Evolutionary conservation across 1,140 invertebrate genomes (phyloP), one percentile per base, ranked within the genome.

Genomic region (Rhopalosiphum padi): DNA sequence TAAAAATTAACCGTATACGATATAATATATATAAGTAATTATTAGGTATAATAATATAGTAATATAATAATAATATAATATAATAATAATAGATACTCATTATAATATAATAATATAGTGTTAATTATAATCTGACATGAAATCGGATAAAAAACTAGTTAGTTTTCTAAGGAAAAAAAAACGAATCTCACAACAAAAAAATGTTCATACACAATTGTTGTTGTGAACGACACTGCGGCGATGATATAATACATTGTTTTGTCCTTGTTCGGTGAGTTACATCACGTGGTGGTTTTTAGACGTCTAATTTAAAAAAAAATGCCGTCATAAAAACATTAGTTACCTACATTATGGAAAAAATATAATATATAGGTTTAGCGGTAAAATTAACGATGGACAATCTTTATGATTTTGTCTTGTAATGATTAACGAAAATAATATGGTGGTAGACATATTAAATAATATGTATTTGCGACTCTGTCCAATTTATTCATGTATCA

Each of bases 301-400:
- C n/a, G 2, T 53, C 87, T 89, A 23, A 89, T 89, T 89, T 53
- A 53, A 89, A 89, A 89, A 9, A 53, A 89, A 51, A 53, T 89
- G 18, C 48, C 22, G 48, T 51, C 86, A 48, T 88, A 35, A 53
- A 35, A 89, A 25, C 22, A 43, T 30, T 30, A 86, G 35, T n/a
- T 15, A 37, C 2, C 22, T 89, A 21, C 30, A 88, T 25, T 89
- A 89, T 35, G 48, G 35, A 51, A 51, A 89, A 35, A 89, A 88
- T 35, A 30, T 30, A 11, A 21, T n/a, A 35, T n/a, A 18, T 30
- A 48, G 43, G 46, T 46, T 46, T 35, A 30, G 43, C 6, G 85
- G 41, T 48, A 30, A 30, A 18, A n/a, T 30, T 87, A 87, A 43
- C 23, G 85, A 46, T 9, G 11, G 11, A 87, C 25, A 87, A 48